Base-by-base conservation (phyloP, 1,140 invertebrate species). In the Thaumetopoea pityocampa region DNA sequence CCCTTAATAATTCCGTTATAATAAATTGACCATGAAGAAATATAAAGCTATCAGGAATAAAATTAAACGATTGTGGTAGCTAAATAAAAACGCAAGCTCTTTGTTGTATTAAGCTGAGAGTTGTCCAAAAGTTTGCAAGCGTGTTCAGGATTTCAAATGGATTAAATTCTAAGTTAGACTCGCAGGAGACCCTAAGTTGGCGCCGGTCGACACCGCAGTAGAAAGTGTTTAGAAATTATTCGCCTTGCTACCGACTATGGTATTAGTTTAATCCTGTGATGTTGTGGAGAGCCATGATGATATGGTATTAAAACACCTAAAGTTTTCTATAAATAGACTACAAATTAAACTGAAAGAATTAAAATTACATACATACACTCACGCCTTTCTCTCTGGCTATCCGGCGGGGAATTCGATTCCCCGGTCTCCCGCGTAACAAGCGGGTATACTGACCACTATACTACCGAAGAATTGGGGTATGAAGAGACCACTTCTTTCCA, bases 21-120 rank as follows among this genome's bases (percentile, higher is more conserved):
- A 19, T 19, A 6, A 19, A 4, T 19, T 19, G 18, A 4, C 18
- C 18, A 4, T 19, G 6, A 19, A 4, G 18, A 4, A 6, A 19
- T 19, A 19, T 3, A 19, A 6, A 4, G 6, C 18, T 19, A 4
- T 19, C 6, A 4, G 3, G 18, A 6, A 3, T 19, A 6, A 19
- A 37, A 57, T 55, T 71, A 60, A 69, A n/a, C n/a, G n/a, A n/a
- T n/a, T n/a, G n/a, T n/a, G n/a, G n/a, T n/a, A n/a, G n/a, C n/a
- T n/a, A n/a, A n/a, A n/a, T n/a, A n/a, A n/a, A n/a, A n/a, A n/a
- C n/a, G n/a, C n/a, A 67, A 67, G 61, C 67, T 67, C 51, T 65
- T 72, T 65, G 63, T 67, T 59, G 55, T 55, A 65, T 69, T 54
- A 72, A 68, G 44, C 66, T 52, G 52, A 52, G 56, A 53, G 58